Conservation (phyloP, 2,113 vertebrate species). For the Platichthys stellatus region DNA sequence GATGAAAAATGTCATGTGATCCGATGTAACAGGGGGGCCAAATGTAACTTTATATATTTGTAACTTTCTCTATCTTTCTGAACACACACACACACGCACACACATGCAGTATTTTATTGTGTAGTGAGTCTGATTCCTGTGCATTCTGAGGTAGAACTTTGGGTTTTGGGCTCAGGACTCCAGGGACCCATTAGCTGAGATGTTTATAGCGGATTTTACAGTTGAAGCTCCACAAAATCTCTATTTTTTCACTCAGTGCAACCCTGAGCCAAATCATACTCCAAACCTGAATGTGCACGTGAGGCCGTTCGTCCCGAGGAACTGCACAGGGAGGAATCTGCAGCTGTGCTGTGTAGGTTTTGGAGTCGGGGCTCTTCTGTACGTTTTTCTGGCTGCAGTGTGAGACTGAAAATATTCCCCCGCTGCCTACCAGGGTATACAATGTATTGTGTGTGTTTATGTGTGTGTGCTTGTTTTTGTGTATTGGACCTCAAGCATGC, state of each 20-base stretch:
- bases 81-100: not conserved
- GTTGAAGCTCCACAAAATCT: slow-evolving; percentile 10
- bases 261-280: slow-evolving; percentile 7
- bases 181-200: slow-evolving; percentile 14
- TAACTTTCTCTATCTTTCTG: not conserved
- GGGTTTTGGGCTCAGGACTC: slow-evolving; percentile 36
- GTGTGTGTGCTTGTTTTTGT: slow-evolving; percentile 52
- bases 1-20: too few species aligned
- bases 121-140: not conserved
- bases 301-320: not conserved
- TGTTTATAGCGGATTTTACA: slow-evolving; percentile 41
- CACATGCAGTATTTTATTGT: not conserved
- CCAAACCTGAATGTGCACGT: slow-evolving; percentile 8
- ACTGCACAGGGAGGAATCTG: not conserved
- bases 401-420: slow-evolving; percentile 33
- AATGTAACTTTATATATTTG: too few species aligned
- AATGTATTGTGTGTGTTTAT: slow-evolving; percentile 23
- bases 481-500: slow-evolving; percentile 41
- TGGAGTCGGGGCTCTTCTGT: slow-evolving; percentile 20
- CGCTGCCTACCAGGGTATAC: slow-evolving; percentile 13
- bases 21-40: too few species aligned
- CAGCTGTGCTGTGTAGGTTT: slow-evolving; percentile 10
- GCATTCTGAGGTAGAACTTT: slow-evolving; percentile 22
- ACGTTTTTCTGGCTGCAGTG: slow-evolving; percentile 19
- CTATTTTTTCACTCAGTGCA: not conserved